Evolutionary conservation across 1,140 invertebrate species (phyloP), one percentile per base, ranked within the genome.

Genomic region (Caerostris darwini): DNA sequence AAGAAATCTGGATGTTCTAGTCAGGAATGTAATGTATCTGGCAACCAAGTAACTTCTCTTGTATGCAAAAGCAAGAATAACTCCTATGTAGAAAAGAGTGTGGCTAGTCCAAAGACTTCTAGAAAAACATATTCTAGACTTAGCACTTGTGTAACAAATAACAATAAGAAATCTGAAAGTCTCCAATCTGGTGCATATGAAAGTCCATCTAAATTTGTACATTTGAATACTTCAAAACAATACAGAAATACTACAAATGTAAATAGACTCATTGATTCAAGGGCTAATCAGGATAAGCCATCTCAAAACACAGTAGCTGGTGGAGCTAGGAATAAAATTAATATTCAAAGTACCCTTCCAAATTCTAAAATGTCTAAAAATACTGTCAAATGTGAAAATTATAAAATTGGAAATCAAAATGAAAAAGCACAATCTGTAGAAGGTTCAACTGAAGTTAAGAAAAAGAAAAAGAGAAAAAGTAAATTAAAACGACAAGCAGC

Each of bases 391-490:
- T 6, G 14, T 67, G 61, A 12, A 67, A 67, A 17, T 67, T 12
- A 77, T 77, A 77, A 53, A 12, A 3, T 12, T 50, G 34, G 10
- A 50, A 77, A 50, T 50, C 34, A 77, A 12, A 4, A 19, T 77
- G 3, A 10, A 12, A 77, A 50, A 50, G 34, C 71, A 50, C 71
- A 77, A 50, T 50, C 71, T 50, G 58, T 19, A 59, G n/a, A 19
- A 14, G 19, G 6, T 50, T 3, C 54, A 50, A 54, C 4, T 7
- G 50, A 83, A 34, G 59, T 53, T 12, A 92, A 92, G 53, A 92
- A 85, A 57, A 92, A 83, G n/a, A 92, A 57, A 34, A 92, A 83
- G 67, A 92, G 81, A 83, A 85, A 64, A 12, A 92, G 81, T 34
- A 92, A 85, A 54, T 10, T 83, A 19, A 92, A 92, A 85, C 81